Base-by-base conservation (phyloP, 2,888 invertebrate species). In the Cotesia congregata region DNA sequence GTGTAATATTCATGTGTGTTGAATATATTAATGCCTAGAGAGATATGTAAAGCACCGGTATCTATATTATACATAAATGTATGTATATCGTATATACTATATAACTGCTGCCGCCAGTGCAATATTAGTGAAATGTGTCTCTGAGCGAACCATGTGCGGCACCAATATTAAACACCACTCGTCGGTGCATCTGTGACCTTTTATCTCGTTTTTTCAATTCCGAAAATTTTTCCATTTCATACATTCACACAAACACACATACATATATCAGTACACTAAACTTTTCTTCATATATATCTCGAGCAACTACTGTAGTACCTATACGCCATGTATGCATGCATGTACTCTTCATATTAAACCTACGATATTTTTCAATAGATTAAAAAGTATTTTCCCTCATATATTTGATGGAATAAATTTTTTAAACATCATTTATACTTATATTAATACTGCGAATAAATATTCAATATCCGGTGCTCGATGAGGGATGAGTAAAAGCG, bases 91-190 rank as follows among this genome's bases (percentile, higher is more conserved):
- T 30, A 30, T 3, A 30, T 30, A 30, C 3, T 30, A 30, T 50
- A 12, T 12, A 50, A 84, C 83, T 83, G 77, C 78, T 77, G 78
- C 74, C 73, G 71, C 74, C 79, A 75, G 79, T 82, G 86, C 82
- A 86, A 87, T 88, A 88, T 87, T 87, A 87, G 86, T 86, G 87
- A 88, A 88, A 88, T 88, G 87, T 88, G 87, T 88, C 88, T 87
- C 85, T 82, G 82, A 83, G 83, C 83, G 85, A 83, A 86, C 85
- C 88, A 87, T 87, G 87, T 87, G 88, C 85, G 85, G 82, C 86
- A 82, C 85, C 85, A 87, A 88, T 88, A 88, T 88, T 88, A 88
- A 88, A 88, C 88, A 88, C 87, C 86, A 85, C 84, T 83, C 82
- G 80, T 81, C 83, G 83, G 83, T 86, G 86, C 86, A 86, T 86